Base-by-base conservation (phyloP, 2,113 vertebrate genomes). In the Elanus axillaris region DNA sequence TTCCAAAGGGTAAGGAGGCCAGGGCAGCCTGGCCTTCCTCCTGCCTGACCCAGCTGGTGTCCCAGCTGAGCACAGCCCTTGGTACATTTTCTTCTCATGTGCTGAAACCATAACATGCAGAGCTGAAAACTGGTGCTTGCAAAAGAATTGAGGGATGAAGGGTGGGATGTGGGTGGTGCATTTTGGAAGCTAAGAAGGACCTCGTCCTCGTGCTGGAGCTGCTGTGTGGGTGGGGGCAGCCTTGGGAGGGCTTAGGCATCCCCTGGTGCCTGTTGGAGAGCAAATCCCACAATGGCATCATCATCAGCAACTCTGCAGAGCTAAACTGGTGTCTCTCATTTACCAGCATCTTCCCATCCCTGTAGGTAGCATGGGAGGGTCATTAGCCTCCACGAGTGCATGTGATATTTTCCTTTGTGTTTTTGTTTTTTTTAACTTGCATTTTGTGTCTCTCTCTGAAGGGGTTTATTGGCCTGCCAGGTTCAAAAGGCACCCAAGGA, bases 381-480 rank as follows among this genome's bases (percentile, higher is more conserved):
- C 40, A 14, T 26, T 52, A 55, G 47, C 38, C 55, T 69, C 66
- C 29, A 6, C 1, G 4, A 42, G 15, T 6, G 8, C 12, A 1
- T 14, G 3, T 3, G 7, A 3, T 31, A 2, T 4, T 69, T 29
- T 64, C 16, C 29, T 71, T 23, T 9, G 7, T 45, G 9, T 10
- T 59, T 29, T 16, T 2, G 32, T 10, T n/a, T 42, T 27, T 31
- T 56, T 40, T 10, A 42, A 60, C n/a, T 42, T 53, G 1, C 6
- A 3, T 50, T 85, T 78, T 56, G 6, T 76, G 11, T 93, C 32
- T 94, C 43, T 71, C 80, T 40, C 82, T 91, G 47, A 79, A 99
- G 99, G 99, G 99, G 13, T 29, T 95, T 32, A 82, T 94, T 38
- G 99, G 99, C 53, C 80, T 78, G 62, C 97, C 80, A 21, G 99